phyloP scores from a whole-genome alignment of 2,888 invertebrate species.

The Capitulum mitella region DNA sequence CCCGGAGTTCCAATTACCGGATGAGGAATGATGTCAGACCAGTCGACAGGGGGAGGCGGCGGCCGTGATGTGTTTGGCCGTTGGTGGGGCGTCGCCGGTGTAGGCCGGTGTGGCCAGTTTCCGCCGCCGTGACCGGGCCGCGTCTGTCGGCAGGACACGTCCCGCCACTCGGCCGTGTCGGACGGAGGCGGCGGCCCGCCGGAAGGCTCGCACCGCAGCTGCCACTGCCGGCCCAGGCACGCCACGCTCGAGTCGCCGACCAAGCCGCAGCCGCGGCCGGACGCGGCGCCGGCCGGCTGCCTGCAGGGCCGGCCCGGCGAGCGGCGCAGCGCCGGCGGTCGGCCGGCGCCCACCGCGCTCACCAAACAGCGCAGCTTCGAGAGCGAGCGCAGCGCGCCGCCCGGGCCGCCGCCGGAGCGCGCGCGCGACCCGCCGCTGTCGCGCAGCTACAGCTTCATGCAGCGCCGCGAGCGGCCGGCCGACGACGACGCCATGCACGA shows the following conservation, averaged over 20 bases:
- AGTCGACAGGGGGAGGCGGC: no score
- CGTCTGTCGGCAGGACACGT: not conserved
- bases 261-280: not conserved
- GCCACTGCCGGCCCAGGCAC: slow-evolving; percentile 2
- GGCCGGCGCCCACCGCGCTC: slow-evolving; percentile 22
- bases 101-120: no score
- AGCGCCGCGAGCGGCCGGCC: slow-evolving; percentile 40
- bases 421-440: slow-evolving; percentile 34
- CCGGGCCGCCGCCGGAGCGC: slow-evolving; percentile 29
- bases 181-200: slow-evolving; percentile 8
- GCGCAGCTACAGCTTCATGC: slow-evolving; percentile 55
- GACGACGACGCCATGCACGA: slow-evolving; percentile 71
- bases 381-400: slow-evolving; percentile 21
- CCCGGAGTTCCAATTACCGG: no score
- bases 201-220: slow-evolving; percentile 15
- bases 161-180: slow-evolving; percentile 1
- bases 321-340: slow-evolving; percentile 18
- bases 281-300: not conserved
- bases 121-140: no score
- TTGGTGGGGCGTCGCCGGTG: no score
- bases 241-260: slow-evolving; percentile 42
- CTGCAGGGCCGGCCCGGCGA: slow-evolving; percentile 3
- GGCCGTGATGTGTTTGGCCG: no score
- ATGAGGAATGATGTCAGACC: no score
- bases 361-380: slow-evolving; percentile 24